Conservation (phyloP, 2,797 vertebrate genomes). For the Fistularia tabacaria region DNA sequence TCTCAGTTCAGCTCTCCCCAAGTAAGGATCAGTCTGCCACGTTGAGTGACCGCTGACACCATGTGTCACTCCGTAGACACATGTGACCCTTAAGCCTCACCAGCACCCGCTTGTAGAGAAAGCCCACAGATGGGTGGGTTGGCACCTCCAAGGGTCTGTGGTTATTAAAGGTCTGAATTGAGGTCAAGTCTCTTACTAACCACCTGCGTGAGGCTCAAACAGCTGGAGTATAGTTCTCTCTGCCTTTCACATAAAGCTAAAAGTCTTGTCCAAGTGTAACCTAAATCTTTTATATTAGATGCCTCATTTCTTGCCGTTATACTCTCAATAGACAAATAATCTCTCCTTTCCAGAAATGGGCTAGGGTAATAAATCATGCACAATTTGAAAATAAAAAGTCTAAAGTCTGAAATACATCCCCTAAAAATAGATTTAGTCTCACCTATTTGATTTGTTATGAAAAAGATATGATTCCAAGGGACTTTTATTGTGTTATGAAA, state of each 20-base stretch:
- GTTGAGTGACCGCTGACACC: slow-evolving; percentile 58
- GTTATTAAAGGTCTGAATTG: slow-evolving; percentile 72
- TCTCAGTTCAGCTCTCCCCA: slow-evolving; percentile 28
- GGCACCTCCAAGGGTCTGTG: slow-evolving; percentile 56
- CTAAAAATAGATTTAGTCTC: slow-evolving; percentile 57
- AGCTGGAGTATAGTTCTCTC: slow-evolving; percentile 29
- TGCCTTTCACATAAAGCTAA: slow-evolving; percentile 43
- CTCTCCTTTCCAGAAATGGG: slow-evolving; percentile 64
- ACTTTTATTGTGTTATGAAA: slow-evolving; percentile 51
- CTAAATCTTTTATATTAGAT: slow-evolving; percentile 30
- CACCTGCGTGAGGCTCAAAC: slow-evolving; percentile 33
- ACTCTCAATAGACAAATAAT: slow-evolving; percentile 65
- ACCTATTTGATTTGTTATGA: slow-evolving; percentile 43
- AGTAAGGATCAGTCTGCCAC: slow-evolving; percentile 46
- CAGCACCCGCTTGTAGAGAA: slow-evolving; percentile 42
- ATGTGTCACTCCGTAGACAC: slow-evolving; percentile 58
- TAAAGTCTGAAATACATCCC: slow-evolving; percentile 38
- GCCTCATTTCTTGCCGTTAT: slow-evolving; percentile 30
- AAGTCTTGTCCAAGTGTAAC: slow-evolving; percentile 21
- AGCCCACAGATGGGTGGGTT: slow-evolving; percentile 22
- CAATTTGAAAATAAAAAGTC: slow-evolving; percentile 44
- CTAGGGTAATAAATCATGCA: slow-evolving; percentile 69
- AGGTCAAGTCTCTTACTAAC: slow-evolving; percentile 65
- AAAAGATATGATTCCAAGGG: slow-evolving; percentile 44
- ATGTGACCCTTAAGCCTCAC: slow-evolving; percentile 65